phyloP scores from a whole-genome alignment of 2,797 vertebrate species.

The Spinibarbus caldwelli region DNA sequence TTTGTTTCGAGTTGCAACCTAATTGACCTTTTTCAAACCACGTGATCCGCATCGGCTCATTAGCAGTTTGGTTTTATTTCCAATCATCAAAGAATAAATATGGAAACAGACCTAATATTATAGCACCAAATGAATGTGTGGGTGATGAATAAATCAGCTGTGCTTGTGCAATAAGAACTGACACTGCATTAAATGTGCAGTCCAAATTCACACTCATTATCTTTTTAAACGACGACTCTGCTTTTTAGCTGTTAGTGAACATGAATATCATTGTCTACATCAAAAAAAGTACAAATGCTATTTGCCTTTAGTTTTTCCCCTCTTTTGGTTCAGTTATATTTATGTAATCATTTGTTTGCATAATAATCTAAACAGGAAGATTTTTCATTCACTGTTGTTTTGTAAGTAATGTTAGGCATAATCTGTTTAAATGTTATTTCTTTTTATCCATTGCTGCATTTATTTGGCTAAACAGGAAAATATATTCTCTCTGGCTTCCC shows the following conservation, averaged over 20 bases:
- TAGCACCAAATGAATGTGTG: conserved; percentile 13
- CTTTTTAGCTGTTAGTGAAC: not conserved
- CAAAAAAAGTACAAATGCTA: not conserved
- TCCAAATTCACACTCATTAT: conserved; percentile 10
- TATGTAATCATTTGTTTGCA: conserved; percentile 40
- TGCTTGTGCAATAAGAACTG: conserved; percentile 27
- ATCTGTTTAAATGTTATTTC: conserved; percentile 44
- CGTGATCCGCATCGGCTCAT: not conserved
- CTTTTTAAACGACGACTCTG: conserved; percentile 36
- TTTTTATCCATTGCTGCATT: conserved; percentile 47
- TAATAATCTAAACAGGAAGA: conserved; percentile 4
- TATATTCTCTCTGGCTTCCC: conserved; percentile 25
- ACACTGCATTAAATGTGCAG: conserved; percentile 7
- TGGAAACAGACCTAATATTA: conserved; percentile 5
- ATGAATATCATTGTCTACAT: conserved; percentile 9
- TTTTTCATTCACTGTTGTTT: conserved; percentile 42
- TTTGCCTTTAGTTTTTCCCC: conserved; percentile 33
- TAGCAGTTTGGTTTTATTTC: conserved; percentile 9
- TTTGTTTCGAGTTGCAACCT: conserved; percentile 1
- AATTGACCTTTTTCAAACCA: not conserved
- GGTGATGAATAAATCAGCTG: conserved; percentile 23
- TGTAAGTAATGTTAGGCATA: conserved; percentile 23
- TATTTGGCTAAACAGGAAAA: conserved; percentile 33
- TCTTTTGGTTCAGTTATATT: conserved; percentile 24
- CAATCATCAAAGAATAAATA: not conserved